Evolutionary conservation across 35 echinoderm and acorn worm species (phyloP), one percentile per base, ranked within the genome.

Genomic region (Ophiothrix spiculata): DNA sequence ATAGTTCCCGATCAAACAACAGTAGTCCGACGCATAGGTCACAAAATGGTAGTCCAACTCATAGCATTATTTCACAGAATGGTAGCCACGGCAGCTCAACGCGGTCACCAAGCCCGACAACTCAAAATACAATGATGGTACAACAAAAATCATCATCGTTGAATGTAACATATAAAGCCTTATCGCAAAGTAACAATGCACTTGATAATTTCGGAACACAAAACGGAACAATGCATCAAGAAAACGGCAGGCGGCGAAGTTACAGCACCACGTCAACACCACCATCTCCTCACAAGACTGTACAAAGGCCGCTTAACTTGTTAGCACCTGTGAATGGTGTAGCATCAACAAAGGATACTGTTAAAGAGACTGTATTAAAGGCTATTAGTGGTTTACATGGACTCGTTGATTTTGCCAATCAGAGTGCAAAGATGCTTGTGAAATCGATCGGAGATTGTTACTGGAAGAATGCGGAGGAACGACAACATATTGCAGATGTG

Each of bases 381-480:
- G 60, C 60, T n/a, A 69, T 69, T n/a, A 49, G 60, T n/a, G 29
- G 25, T 69, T 49, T 69, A n/a, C 60, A 69, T 69, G 60, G 60
- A 25, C 3, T 69, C 16, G 17, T 28, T 1, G 81, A 84, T 21
- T 84, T 64, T 33, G 81, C 88, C 39, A 60, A 77, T 33, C 40
- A 54, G 2, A 49, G 78, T 38, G 80, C 88, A 2, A 42, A 74
- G 60, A 39, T 45, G 40, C 28, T 54, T 63, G 81, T 90, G 38
- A 84, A 90, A 38, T 38, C 60, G 0, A 90, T 90, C 21, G 80
- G 80, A n/a, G 74, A 74, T 15, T 78, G 74, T 23, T 90, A 76
- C 38, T 90, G 88, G 88, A 79, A 79, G 13, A 38, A 39, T 21
- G 13, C 41, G 15, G 75, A 83, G 8, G 39, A 90, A 39, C 45